A percentile compares a stretch with the other conserved stretches of the same genome.
Conservation (phyloP, 35 echinoderm and acorn worm genomes). For the Diadema setosum region DNA sequence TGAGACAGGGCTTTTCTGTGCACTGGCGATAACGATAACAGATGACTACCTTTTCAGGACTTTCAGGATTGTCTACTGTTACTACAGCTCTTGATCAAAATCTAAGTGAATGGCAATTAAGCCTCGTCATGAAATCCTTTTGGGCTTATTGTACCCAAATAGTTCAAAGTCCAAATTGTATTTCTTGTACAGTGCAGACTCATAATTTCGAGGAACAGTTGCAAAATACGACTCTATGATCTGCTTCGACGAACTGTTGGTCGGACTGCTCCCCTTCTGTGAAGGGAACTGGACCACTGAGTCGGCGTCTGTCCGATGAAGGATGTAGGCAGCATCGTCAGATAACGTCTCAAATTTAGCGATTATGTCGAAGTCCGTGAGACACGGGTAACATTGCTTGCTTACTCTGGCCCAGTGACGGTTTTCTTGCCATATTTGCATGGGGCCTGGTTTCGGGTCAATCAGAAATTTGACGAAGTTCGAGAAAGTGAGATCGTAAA, state of each 20-base stretch:
- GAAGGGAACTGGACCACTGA: constrained; percentile 54
- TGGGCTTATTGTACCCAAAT: constrained; percentile 63
- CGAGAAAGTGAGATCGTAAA: constrained; percentile 37
- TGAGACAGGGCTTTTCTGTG: too few relatives aligned
- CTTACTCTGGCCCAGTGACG: constrained; percentile 36
- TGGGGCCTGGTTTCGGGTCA: neutral
- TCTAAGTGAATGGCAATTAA: too few relatives aligned
- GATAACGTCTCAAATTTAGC: constrained; percentile 86
- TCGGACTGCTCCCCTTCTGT: constrained; percentile 73
- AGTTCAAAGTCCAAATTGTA: constrained; percentile 78
- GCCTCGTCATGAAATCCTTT: too few relatives aligned
- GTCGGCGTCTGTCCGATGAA: constrained; percentile 31
- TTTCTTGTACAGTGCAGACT: constrained; percentile 44
- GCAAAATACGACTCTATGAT: constrained; percentile 44
- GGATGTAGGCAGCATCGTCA: constrained; percentile 59
- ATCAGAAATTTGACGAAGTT: constrained; percentile 59
- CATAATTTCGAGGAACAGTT: constrained; percentile 24
- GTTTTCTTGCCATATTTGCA: constrained; percentile 33
- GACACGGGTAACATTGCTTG: constrained; percentile 64
- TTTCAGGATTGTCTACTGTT: too few relatives aligned
- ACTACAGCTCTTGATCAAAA: too few relatives aligned
- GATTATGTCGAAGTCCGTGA: constrained; percentile 78
- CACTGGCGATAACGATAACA: too few relatives aligned
- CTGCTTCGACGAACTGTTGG: constrained; percentile 60
- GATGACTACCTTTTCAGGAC: too few relatives aligned